Evolutionary conservation across 2,113 vertebrate species (phyloP).

Genomic region (Oncorhynchus masou): DNA sequence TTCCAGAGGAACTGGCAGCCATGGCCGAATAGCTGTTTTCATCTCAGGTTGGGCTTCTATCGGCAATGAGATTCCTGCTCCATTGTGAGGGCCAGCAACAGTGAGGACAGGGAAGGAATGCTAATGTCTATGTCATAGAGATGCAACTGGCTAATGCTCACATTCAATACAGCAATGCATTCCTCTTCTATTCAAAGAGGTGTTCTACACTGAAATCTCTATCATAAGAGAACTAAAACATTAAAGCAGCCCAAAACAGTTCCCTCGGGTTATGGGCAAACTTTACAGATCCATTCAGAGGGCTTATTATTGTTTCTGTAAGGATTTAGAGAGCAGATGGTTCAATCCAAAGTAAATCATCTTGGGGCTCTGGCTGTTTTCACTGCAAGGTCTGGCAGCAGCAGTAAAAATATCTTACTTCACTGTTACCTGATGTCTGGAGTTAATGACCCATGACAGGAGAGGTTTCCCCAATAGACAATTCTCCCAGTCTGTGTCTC

Average conservation of each 20-base stretch:
- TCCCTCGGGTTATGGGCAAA: background rate
- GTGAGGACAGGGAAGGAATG: conserved; percentile 19
- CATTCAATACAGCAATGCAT: background rate
- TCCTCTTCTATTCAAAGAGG: background rate
- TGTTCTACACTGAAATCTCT: background rate
- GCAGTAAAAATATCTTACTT: conserved; percentile 13
- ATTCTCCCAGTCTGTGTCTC: background rate
- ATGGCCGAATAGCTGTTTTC: background rate
- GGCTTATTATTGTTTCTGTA: conserved; percentile 21
- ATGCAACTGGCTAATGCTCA: conserved; percentile 3
- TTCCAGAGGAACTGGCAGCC: background rate
- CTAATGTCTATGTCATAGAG: conserved; percentile 15
- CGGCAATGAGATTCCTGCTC: background rate
- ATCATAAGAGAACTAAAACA: background rate
- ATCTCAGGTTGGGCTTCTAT: conserved; percentile 1
- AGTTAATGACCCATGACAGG: conserved; percentile 10
- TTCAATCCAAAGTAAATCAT: conserved; percentile 26
- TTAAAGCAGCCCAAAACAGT: background rate
- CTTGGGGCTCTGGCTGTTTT: conserved; percentile 22
- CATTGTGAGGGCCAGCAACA: conserved; percentile 1
- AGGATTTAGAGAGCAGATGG: conserved; percentile 18
- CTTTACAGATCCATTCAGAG: background rate
- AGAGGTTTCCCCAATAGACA: background rate
- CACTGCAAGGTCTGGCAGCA: conserved; percentile 9
- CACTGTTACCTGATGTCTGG: background rate